Base-by-base conservation (phyloP, 2,888 invertebrate genomes). In the Erebia epiphron region DNA sequence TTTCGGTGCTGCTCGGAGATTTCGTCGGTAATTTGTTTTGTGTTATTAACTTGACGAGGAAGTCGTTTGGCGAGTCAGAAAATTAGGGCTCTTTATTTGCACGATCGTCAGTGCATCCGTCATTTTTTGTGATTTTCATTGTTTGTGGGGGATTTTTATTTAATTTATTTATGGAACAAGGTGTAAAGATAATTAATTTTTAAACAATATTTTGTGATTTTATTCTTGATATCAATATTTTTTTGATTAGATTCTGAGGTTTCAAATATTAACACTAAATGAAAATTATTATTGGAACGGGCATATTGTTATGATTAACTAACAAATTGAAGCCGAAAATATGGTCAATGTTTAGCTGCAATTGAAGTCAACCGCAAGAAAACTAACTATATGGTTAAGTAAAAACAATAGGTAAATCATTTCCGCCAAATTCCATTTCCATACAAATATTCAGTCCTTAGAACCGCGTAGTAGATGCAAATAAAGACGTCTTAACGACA, bases 41-140 rank as follows among this genome's bases (percentile, higher is more conserved):
- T 86, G 86, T 87, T 90, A 91, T 91, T 92, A 90, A 91, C 83
- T 90, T 86, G 87, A 88, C 83, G 86, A 83, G 88, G 85, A 86
- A 89, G 90, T 90, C 89, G 89, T 90, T 92, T 87, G 83, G 80
- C 76, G 83, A 81, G 79, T 82, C 78, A 82, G 85, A 85, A 86
- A 84, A 88, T 87, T 87, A 79, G 77, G 79, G 75, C 84, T 78
- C 79, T 83, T 85, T 82, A 81, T 79, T 83, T 70, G 67, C 52
- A 46, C 64, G 61, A 63, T 62, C 62, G n/a, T 72, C 68, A 66
- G 26, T 62, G 66, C 64, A 52, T 60, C 65, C 14, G 62, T 56
- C 46, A 66, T 60, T 69, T 70, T 73, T 49, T 52, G 49, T 16
- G 16, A 21, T 21, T 60, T 43, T 16, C 16, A 5, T 60, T 41